Base-by-base conservation (phyloP, 2,888 invertebrate genomes). In the Nephrotoma appendiculata region DNA sequence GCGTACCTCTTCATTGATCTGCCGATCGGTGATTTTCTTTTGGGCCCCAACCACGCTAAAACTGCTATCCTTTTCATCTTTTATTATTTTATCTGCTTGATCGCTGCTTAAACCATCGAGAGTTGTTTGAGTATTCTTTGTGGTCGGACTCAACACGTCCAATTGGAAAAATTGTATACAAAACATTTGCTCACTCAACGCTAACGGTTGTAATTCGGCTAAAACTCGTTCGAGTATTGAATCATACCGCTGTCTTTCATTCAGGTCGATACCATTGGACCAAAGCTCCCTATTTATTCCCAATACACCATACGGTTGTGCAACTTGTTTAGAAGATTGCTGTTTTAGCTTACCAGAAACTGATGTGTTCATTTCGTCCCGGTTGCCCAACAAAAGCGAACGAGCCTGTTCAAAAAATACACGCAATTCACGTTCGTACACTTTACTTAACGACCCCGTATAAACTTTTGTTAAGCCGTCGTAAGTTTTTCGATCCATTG, bases 111-210 rank as follows among this genome's bases (percentile, higher is more conserved):
- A 89, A 1, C 90, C 91, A 89, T 94, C 94, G 86, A 94, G 90
- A 1, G 94, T 94, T 11, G 93, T 94, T 89, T 93, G 92, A 0
- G 93, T 94, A 89, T 94, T 94, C 90, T 92, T 92, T 5, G 92
- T 91, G 45, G 93, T 93, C 0, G 94, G 93, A 89, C 93, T 94
- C 15, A 88, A 71, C 88, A 93, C 93, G 89, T 96, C 96, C 89
- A 98, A 93, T 91, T 97, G 96, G 91, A 99, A 98, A 92, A 99
- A 99, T 88, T 95, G 94, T 19, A 96, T 95, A 91, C 98, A 98
- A 92, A 99, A 99, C 89, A 97, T 96, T 92, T 99, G 98, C 91
- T 99, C 99, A 41, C 97, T 96, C 88, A 98, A 93, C 90, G 98
- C 98, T 87, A 98, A 95, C 4, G 96, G 96, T 90, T 98, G 98